Base-by-base conservation (phyloP, 2,797 vertebrate genomes). In the Champsocephalus gunnari region DNA sequence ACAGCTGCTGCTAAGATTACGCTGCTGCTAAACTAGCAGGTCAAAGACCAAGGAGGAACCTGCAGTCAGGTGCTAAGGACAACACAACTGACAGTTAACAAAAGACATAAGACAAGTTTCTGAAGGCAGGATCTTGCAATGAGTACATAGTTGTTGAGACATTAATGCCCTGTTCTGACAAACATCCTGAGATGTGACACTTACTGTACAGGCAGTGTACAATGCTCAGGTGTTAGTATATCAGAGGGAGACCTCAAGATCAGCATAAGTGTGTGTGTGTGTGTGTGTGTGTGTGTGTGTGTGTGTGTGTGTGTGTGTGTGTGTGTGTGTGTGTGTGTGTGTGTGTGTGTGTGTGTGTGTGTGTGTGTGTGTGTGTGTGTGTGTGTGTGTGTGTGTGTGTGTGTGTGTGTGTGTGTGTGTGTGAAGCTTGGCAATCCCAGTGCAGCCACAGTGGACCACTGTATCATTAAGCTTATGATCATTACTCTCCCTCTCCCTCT, bases 1-100 rank as follows among this genome's bases (percentile, higher is more conserved):
- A 86, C 86, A 90, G 82, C 81, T 86, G 81, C 79, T 68, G 24
- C 56, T 43, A 71, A 85, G 86, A 89, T 89, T 90, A 90, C n/a
- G 45, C 75, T 53, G 68, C 49, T 34, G 53, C 71, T 82, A 73
- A 86, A 58, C 63, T 48, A 60, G 70, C 43, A 73, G 85, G 81
- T 72, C 56, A 84, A 80, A 88, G 81, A 82, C 43, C 79, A 81
- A 50, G 34, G 56, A 74, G 56, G 75, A 71, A 61, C 61, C 16
- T 28, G 59, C 50, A 49, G 75, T 81, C 64, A 83, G 77, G 73
- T 87, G 84, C 65, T 34, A 17, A 75, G 14, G 50, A 71, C 54
- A 53, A 48, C 56, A 51, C 21, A 72, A 11, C 48, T 38, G 21
- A 41, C 28, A 21, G 44, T 59, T 17, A 41, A 44, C 49, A 63